A percentile compares a stretch with the other conserved stretches of the same genome.
These are phyloP conservation scores for Oceanodroma leucorhoa DNA, from an alignment of 2,797 vertebrate genomes.

Conservation along the genomic window DNA sequence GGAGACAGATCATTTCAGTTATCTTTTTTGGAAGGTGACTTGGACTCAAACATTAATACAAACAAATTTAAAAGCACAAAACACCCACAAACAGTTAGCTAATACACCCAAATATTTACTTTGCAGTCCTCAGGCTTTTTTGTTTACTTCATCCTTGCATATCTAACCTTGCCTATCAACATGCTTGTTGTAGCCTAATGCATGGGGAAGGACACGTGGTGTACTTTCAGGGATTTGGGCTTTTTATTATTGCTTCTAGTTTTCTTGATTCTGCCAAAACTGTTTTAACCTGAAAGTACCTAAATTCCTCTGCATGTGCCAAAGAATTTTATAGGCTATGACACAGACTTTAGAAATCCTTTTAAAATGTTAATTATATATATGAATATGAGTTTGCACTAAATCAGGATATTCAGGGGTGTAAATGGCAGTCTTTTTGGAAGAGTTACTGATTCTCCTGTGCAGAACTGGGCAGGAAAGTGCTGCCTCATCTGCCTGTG, in stretches of 20 bases:
- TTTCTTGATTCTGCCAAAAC: slow-evolving; percentile 11
- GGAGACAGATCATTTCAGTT: slow-evolving; percentile 12
- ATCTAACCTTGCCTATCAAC: not conserved
- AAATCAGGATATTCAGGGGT: not conserved
- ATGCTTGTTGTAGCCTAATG: not conserved
- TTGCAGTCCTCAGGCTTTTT: not conserved
- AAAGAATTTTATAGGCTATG: not conserved
- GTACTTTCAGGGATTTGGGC: not conserved
- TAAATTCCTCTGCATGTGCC: not conserved
- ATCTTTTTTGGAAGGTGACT: slow-evolving; percentile 19
- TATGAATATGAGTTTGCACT: not conserved
- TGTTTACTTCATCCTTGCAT: not conserved
- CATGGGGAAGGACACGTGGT: not conserved
- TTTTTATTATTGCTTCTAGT: not conserved
- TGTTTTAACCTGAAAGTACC: not conserved
- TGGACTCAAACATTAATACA: not conserved
- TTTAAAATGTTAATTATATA: not conserved
- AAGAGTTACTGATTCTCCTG: not conserved
- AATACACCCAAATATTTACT: slow-evolving; percentile 48
- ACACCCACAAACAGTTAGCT: not conserved
- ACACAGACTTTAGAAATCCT: not conserved
- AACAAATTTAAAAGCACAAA: not conserved
- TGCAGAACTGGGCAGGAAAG: not conserved
- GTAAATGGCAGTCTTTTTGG: not conserved
- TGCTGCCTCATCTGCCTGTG: not conserved